Percentiles rank a stretch among this genome's conserved stretches.
Conservation (phyloP, 2,888 invertebrate genomes). For the Amorpha juglandis region DNA sequence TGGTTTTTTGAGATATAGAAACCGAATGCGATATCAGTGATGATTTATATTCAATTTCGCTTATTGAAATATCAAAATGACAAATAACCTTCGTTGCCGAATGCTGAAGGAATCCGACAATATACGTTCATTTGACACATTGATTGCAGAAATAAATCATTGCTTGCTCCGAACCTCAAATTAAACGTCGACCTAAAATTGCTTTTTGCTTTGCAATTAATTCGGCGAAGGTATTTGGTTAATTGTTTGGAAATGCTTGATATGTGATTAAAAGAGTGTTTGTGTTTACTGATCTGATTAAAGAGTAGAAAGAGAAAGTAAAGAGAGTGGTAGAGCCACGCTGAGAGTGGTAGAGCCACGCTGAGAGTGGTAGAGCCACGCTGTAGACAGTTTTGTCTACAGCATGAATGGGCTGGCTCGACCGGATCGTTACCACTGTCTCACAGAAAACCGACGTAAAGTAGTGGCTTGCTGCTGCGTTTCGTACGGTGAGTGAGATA, state of each 20-base stretch:
- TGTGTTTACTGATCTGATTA: neutral
- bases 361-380: too few relatives aligned
- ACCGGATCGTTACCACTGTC: too few relatives aligned
- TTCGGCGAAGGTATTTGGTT: conserved; percentile 23
- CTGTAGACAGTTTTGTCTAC: too few relatives aligned
- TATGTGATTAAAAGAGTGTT: conserved; percentile 11
- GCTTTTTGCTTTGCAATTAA: conserved; percentile 41
- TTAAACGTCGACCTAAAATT: conserved; percentile 52
- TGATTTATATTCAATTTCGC: conserved; percentile 22
- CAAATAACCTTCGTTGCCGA: conserved; percentile 33
- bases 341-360: too few relatives aligned
- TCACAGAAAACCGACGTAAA: too few relatives aligned
- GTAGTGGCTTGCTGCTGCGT: too few relatives aligned
- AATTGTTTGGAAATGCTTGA: conserved; percentile 7
- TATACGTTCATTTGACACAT: conserved; percentile 46
- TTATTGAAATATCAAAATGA: conserved; percentile 32
- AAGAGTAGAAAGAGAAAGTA: too few relatives aligned
- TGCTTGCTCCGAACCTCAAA: conserved; percentile 47
- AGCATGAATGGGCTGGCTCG: too few relatives aligned
- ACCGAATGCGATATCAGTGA: neutral
- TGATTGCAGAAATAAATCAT: conserved; percentile 61
- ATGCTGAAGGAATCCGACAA: conserved; percentile 36
- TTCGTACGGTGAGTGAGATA: too few relatives aligned
- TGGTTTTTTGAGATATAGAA: too few relatives aligned
- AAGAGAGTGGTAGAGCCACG: too few relatives aligned